Base-by-base conservation (phyloP, 1,140 invertebrate species). In the Temnothorax curvispinosus region DNA sequence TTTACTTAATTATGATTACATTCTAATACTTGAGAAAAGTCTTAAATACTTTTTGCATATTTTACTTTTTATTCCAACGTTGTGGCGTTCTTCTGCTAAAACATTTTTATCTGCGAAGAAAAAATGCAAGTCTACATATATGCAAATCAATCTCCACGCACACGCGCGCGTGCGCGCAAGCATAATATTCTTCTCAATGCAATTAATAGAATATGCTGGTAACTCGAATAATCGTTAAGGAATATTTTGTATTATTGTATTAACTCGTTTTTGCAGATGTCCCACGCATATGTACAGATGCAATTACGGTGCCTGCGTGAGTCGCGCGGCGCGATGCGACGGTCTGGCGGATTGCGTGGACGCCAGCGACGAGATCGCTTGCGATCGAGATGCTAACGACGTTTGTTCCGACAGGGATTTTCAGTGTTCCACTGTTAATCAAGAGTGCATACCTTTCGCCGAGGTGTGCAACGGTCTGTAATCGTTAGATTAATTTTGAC, bases 331-430 rank as follows among this genome's bases (percentile, higher is more conserved):
- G n/a, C 91, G 95, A 85, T 97, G 97, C 93, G 95, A 97, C 90
- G 95, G 96, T n/a, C 89, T 94, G 75, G 88, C 93, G 27, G 96
- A 97, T 91, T 97, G 97, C 89, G 89, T 93, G 9, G 96, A 97
- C 90, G 95, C 95, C 27, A 96, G 95, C 1, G 97, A 97, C 90
- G 97, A 97, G 91, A 86, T 85, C 21, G 76, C 81, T 56, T 95
- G 94, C 47, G 84, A 91, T 38, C 50, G 67, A 15, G 13, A 67
- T 41, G 5, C 41, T 3, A 15, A 65, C 4, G 69, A 88, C n/a
- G 5, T 85, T 77, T 94, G 93, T 60, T 84, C 88, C 0, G 84
- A 91, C 74, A 75, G 87, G 32, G 88, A 92, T 41, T 91, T 91
- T 77, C 91, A 87, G 38, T 94, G 92, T 56, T 72, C 85, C 15